phyloP scores from a whole-genome alignment of 2,888 invertebrate genomes.

The Pristionchus mayeri region DNA sequence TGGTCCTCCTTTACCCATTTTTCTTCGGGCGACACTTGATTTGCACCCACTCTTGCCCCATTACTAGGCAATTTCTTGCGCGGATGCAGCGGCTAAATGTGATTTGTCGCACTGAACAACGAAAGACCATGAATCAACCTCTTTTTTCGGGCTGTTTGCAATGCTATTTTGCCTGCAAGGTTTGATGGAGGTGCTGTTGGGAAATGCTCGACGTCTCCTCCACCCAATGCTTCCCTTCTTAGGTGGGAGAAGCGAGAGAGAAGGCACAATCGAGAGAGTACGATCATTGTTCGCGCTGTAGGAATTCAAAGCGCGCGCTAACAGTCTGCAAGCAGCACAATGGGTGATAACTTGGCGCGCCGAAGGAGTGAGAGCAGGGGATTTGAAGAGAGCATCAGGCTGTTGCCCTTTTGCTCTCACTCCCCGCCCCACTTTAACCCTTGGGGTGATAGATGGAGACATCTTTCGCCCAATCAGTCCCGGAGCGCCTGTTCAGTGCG shows the following conservation, averaged over 20 bases:
- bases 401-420: background rate
- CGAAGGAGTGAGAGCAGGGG: background rate
- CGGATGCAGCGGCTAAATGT: too few species aligned
- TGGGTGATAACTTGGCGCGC: slow-evolving; percentile 16
- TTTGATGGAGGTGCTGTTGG: background rate
- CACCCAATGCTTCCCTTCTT: background rate
- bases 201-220: background rate
- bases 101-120: too few species aligned
- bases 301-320: background rate
- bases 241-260: too few species aligned
- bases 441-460: background rate
- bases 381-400: too few species aligned
- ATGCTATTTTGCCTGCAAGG: background rate
- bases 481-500: background rate
- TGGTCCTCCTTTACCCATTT: background rate
- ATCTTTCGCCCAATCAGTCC: background rate
- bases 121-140: too few species aligned
- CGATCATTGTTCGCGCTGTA: background rate
- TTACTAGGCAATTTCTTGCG: background rate
- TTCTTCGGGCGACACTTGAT: too few species aligned
- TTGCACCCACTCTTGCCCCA: too few species aligned
- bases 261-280: too few species aligned
- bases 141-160: background rate
- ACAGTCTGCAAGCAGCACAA: slow-evolving; percentile 5
- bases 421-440: background rate